Conservation (phyloP, 2,113 vertebrate genomes). For the Silurus meridionalis region DNA sequence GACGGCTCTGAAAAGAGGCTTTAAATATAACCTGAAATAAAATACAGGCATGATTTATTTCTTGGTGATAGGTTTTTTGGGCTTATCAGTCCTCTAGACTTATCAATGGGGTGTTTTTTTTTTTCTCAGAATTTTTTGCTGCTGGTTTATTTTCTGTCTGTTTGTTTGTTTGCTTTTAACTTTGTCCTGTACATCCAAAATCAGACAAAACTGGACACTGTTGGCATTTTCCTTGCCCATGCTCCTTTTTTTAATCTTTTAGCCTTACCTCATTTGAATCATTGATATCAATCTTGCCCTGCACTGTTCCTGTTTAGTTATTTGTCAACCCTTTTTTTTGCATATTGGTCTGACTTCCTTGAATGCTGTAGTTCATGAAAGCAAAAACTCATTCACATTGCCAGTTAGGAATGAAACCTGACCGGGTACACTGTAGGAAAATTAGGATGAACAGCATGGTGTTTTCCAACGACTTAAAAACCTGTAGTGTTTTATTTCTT, state of each 20-base stretch:
- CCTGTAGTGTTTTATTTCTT: not conserved
- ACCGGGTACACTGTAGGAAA: not conserved
- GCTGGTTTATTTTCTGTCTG: not conserved
- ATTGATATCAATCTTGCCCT: not conserved
- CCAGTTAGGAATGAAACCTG: not conserved
- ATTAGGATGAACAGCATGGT: not conserved
- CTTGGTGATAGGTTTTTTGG: not conserved
- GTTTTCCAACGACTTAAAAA: not conserved
- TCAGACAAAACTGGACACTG: not conserved
- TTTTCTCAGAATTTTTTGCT: not conserved
- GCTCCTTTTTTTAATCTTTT: not conserved
- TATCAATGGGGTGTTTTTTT: not conserved
- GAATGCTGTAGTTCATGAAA: not conserved
- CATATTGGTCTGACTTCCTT: constrained; percentile 1
- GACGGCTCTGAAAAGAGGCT: not conserved
- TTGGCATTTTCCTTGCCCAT: not conserved
- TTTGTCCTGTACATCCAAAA: not conserved
- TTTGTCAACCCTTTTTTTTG: not conserved
- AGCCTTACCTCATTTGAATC: constrained; percentile 8
- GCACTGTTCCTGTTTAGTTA: not conserved
- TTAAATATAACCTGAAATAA: not conserved
- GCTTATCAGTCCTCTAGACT: not conserved
- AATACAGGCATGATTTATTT: not conserved
- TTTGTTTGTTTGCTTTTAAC: not conserved
- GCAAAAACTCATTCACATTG: not conserved